Evolutionary conservation across 2,797 vertebrate genomes (phyloP), one percentile per base, ranked within the genome.

Genomic region (Sciurus carolinensis): DNA sequence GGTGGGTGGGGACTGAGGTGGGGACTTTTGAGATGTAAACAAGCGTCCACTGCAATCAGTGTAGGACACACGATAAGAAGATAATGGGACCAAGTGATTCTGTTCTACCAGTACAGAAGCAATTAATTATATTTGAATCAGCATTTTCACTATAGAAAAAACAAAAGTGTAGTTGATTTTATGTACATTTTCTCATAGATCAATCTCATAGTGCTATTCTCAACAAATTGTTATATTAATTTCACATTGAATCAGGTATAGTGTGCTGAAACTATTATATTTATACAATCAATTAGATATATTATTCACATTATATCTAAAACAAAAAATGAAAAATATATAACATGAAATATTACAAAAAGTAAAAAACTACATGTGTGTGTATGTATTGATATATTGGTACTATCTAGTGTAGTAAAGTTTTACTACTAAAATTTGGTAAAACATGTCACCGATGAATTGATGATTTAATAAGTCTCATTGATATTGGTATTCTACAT

Each of bases 371-470:
- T 44, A 0, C 18, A 5, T 79, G n/a, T 42, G 17, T 79, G 67
- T 69, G 67, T 72, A 9, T 47, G 54, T 57, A 59, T 10, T 59
- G 54, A 57, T 26, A 59, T 6, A 39, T 12, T 85, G 18, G 44
- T 50, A 12, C 7, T 66, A 64, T 1, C 5, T 94, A 54, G 59
- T 84, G 5, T 10, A 73, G 15, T 76, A 75, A 42, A 72, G 14
- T 52, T 94, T 85, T 86, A 6, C 47, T 75, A 12, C 5, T 90
- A 39, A 95, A 95, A 72, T 87, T 91, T 71, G 22, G 14, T 11
- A 90, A 84, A 91, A 72, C 0, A 87, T 8, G 36, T 36, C 42
- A 76, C 12, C 6, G 77, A 67, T 22, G 75, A 64, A 11, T 36
- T 67, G 17, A 89, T 28, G 1, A 54, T 77, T 42, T 75, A 50